Evolutionary conservation across 2,113 vertebrate genomes (phyloP).

Genomic region (Hemiprocne comata): DNA sequence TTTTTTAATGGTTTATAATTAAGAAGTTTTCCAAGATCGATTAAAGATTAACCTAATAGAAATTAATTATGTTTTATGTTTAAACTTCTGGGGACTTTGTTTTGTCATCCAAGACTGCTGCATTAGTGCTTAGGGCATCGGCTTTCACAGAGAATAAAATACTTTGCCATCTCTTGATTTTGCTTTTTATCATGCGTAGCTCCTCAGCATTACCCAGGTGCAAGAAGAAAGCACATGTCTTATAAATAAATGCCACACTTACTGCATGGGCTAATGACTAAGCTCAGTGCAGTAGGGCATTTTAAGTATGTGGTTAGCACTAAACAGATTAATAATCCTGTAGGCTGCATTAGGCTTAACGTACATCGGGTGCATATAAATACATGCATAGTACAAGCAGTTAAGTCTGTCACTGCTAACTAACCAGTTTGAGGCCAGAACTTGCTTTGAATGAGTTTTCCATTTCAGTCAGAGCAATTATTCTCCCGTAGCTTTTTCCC

Average conservation of each 20-base stretch:
- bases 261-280: not conserved
- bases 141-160: not conserved
- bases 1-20: not conserved
- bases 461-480: not conserved
- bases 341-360: not conserved
- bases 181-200: accelerated
- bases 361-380: not conserved
- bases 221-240: not conserved
- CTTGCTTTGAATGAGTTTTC: not conserved
- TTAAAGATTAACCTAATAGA: not conserved
- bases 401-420: not conserved
- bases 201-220: not conserved
- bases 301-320: not conserved
- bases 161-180: not conserved
- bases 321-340: not conserved
- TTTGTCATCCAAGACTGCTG: not conserved
- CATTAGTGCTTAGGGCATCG: not conserved
- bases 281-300: not conserved
- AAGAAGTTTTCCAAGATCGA: not conserved
- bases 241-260: not conserved
- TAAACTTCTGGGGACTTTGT: not conserved
- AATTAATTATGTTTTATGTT: not conserved
- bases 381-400: not conserved
- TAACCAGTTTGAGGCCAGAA: not conserved
- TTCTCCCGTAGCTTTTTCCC: not conserved